Base-by-base conservation (phyloP, 1,140 invertebrate genomes). In the Trichonephila inaurata region DNA sequence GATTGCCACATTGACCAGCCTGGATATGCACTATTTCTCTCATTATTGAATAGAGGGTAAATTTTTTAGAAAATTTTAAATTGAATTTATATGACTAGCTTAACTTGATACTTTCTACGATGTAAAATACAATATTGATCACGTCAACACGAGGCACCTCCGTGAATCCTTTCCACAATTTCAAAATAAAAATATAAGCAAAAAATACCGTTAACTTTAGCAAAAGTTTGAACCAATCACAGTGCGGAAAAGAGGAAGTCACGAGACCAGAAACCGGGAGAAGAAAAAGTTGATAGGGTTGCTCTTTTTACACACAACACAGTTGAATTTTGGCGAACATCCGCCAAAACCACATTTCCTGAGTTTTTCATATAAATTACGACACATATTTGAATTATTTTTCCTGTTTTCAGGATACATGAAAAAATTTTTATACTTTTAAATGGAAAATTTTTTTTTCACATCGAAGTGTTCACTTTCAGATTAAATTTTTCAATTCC, bases 11-110 rank as follows among this genome's bases (percentile, higher is more conserved):
- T 96, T 99, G 98, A 90, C 98, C 98, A 93, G 97, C 98, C 96
- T 99, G 98, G 91, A 99, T 96, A 95, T 99, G 98, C 86, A 99
- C 98, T 95, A 99, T 99, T 97, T 99, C 98, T 96, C 98, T 97
- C 98, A 99, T 99, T 85, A 24, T 85, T 10, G 58, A n/a, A 1
- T n/a, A n/a, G n/a, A 28, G 40, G 24, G 14, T 81, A 44, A 81
- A 81, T 44, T 33, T 33, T 60, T 19, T 24, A 58, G 2, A 61
- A n/a, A 28, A 60, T 24, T 60, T 60, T 61, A 3, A 85, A 60
- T n/a, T 85, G 4, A 61, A 60, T 85, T 85, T 85, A 60, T 85
- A 60, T 85, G 58, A 85, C 44, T 85, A 61, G 21, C 6, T n/a
- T 14, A 61, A 5, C 60, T 33, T 24, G 14, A 33, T 21, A 85